Percentiles rank a stretch among this genome's conserved stretches.
These are phyloP conservation scores for Hippolais icterina DNA, from an alignment of 2,113 vertebrate species.

Conservation along the genomic window DNA sequence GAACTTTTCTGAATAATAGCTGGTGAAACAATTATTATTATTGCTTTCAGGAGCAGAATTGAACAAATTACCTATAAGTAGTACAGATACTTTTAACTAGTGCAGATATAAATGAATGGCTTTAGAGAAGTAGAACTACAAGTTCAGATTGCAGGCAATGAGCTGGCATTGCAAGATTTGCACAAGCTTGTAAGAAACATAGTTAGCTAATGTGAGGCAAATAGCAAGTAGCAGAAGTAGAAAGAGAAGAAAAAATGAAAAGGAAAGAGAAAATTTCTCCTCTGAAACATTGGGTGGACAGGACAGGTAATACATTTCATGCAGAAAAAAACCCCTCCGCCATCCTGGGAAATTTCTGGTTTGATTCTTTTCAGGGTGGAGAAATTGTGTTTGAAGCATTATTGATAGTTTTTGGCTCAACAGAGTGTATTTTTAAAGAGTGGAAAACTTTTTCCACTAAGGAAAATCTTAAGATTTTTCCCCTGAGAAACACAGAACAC, in stretches of 20 bases:
- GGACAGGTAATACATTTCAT: background rate
- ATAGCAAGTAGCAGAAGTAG: background rate
- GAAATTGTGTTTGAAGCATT: background rate
- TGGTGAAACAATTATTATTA: background rate
- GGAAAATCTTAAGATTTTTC: background rate
- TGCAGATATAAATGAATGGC: background rate
- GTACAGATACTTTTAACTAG: background rate
- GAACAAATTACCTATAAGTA: background rate
- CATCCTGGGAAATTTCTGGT: background rate
- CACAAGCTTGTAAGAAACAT: background rate
- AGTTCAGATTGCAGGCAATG: background rate
- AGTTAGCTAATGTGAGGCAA: background rate
- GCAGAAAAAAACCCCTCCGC: rapidly evolving
- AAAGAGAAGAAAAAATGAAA: background rate
- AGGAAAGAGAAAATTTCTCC: background rate
- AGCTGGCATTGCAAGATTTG: background rate
- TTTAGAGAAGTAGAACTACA: background rate
- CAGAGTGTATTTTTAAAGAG: background rate
- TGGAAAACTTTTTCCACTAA: background rate
- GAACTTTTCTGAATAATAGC: background rate
- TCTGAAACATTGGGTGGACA: background rate
- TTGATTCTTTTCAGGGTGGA: background rate
- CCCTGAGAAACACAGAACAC: background rate
- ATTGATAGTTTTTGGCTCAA: background rate
- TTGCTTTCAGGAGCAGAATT: background rate